Base-by-base conservation (phyloP, 2,888 invertebrate species). In the Eupithecia exiguata region DNA sequence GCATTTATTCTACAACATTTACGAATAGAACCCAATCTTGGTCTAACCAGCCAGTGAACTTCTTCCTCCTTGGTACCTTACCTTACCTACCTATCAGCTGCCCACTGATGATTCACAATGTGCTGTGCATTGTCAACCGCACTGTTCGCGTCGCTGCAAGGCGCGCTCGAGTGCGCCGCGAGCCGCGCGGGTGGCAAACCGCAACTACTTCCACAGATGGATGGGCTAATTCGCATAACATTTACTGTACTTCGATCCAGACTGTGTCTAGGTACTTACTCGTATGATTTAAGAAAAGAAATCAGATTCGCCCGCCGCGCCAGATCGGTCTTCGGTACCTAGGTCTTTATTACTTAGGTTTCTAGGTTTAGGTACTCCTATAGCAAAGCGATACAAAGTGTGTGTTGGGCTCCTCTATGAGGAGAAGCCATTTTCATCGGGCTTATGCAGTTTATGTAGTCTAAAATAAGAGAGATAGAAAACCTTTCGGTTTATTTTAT, bases 141-240 rank as follows among this genome's bases (percentile, higher is more conserved):
- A 62, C 7, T 16, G 10, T 65, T 25, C 40, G 63, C 65, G 36
- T 25, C 53, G 69, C 40, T 69, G 70, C 61, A 62, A 49, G 36
- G 40, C 49, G 40, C 72, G 70, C 75, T 75, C 65, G 75, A 76
- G 73, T 72, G 73, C 61, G 70, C 81, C 80, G 76, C 84, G 73
- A 53, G 70, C 81, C 80, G 76, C 84, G 82, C 89, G 92, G 92
- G 92, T 91, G 92, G 92, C 88, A 90, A 91, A 91, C 93, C 92
- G 83, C 93, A 92, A 88, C 87, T 86, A 83, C 86, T 84, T 80
- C 80, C 81, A 83, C 91, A 89, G 89, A 91, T 85, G 86, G 86
- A 85, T 92, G 94, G 87, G 83, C 91, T 92, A 89, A 93, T 92
- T 86, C 90, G 87, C 83, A 80, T 82, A 87, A 84, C 88, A 87